Percentiles rank a stretch among this genome's conserved stretches.
Evolutionary conservation across 2,113 vertebrate genomes (phyloP).

Genomic region (Colistium nudipinnis): DNA sequence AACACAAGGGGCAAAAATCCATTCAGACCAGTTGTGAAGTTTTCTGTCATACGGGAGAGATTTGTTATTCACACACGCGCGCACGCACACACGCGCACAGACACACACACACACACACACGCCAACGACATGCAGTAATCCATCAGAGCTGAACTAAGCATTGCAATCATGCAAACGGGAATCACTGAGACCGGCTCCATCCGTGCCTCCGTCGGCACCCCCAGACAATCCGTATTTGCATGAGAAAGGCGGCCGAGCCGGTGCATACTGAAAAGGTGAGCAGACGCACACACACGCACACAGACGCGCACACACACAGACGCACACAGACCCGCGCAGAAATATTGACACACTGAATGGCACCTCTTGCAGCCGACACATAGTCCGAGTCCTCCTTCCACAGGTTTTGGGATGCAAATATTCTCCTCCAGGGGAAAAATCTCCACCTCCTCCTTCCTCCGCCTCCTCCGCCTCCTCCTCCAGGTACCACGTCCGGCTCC

Average conservation of each 20-base stretch:
- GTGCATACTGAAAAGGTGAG: conserved; percentile 69
- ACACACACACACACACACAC: conserved; percentile 14
- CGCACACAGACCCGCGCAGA: conserved; percentile 24
- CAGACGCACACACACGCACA: conserved; percentile 21
- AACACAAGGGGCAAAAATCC: conserved; percentile 14
- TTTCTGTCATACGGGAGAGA: conserved; percentile 30
- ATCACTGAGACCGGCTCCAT: conserved; percentile 46
- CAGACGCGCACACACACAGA: conserved; percentile 14
- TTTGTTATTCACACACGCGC: conserved; percentile 30
- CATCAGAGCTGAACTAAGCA: conserved; percentile 49
- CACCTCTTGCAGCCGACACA: conserved; percentile 68
- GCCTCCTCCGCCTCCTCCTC: background rate
- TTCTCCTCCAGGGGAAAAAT: conserved; percentile 51
- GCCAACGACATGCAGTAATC: conserved; percentile 3
- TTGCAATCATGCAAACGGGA: conserved; percentile 49
- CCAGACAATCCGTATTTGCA: conserved; percentile 62
- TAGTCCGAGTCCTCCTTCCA: conserved; percentile 55
- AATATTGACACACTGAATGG: conserved; percentile 48
- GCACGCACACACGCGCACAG: conserved; percentile 10
- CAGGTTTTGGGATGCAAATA: conserved; percentile 69
- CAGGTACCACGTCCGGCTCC: conserved; percentile 47
- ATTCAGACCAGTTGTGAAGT: conserved; percentile 63
- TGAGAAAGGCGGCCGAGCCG: conserved; percentile 53
- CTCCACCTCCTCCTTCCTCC: conserved; percentile 21
- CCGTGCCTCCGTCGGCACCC: conserved; percentile 40